Conservation (phyloP, 2,888 invertebrate genomes). For the Acanthosoma haemorrhoidale region DNA sequence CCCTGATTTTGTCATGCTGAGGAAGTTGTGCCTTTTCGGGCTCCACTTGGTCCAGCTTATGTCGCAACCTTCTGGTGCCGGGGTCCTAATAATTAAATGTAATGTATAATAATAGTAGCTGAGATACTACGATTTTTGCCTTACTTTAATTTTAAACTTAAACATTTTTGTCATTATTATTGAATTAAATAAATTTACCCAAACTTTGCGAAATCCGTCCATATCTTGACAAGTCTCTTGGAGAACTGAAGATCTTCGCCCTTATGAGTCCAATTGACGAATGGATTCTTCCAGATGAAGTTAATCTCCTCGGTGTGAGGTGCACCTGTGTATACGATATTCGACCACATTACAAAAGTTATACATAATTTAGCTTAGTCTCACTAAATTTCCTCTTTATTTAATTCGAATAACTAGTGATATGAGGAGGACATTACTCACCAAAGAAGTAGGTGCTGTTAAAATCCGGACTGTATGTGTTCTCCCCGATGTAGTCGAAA, state of each 20-base stretch:
- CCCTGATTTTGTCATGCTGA: neutral
- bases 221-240: neutral
- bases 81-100: neutral
- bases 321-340: neutral
- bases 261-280: neutral
- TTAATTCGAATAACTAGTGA: neutral
- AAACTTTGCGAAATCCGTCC: constrained; percentile 14
- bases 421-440: neutral
- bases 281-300: neutral
- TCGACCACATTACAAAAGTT: neutral
- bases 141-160: neutral
- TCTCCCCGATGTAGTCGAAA: constrained; percentile 12
- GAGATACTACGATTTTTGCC: neutral
- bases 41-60: neutral
- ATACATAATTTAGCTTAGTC: neutral
- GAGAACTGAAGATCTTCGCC: constrained; percentile 19
- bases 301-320: neutral
- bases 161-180: neutral
- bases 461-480: neutral
- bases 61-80: neutral
- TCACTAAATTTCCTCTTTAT: too few relatives aligned
- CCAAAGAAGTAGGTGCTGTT: neutral
- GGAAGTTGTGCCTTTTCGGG: neutral
- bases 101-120: neutral
- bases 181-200: constrained; percentile 13